These are phyloP conservation scores for Tauraco erythrolophus DNA, from an alignment of 2,113 vertebrate species.

Conservation along the genomic window DNA sequence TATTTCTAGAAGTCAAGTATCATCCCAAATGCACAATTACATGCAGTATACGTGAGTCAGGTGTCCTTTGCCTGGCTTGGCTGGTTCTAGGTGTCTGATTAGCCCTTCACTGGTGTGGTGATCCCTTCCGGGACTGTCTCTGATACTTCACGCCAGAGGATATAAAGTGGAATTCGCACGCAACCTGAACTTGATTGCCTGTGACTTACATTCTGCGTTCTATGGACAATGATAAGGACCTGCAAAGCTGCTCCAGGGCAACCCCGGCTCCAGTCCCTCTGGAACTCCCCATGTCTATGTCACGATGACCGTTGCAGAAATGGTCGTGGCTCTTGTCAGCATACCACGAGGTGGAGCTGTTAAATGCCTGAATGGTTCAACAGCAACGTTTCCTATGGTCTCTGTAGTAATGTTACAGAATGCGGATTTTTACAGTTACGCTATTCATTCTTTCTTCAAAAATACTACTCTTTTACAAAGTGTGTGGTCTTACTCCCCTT, in stretches of 20 bases:
- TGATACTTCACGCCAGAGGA: neutral
- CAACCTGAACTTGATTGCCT: rapidly evolving
- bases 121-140: neutral
- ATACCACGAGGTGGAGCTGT: neutral
- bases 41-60: rapidly evolving
- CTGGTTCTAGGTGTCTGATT: neutral
- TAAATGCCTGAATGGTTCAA: neutral
- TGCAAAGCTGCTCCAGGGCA: neutral
- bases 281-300: rapidly evolving
- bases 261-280: neutral
- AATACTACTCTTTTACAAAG: neutral
- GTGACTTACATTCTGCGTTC: neutral
- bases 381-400: neutral
- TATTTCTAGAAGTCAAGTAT: neutral
- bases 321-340: rapidly evolving
- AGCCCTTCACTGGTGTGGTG: neutral
- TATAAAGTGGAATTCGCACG: neutral
- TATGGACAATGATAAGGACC: rapidly evolving
- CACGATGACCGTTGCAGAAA: neutral
- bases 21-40: neutral
- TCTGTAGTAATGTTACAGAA: neutral
- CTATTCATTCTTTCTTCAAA: neutral
- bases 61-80: neutral
- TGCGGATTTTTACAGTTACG: rapidly evolving
- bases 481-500: neutral